These are phyloP conservation scores for Drosophila cardini DNA, from an alignment of 1,140 invertebrate species.

Conservation along the genomic window DNA sequence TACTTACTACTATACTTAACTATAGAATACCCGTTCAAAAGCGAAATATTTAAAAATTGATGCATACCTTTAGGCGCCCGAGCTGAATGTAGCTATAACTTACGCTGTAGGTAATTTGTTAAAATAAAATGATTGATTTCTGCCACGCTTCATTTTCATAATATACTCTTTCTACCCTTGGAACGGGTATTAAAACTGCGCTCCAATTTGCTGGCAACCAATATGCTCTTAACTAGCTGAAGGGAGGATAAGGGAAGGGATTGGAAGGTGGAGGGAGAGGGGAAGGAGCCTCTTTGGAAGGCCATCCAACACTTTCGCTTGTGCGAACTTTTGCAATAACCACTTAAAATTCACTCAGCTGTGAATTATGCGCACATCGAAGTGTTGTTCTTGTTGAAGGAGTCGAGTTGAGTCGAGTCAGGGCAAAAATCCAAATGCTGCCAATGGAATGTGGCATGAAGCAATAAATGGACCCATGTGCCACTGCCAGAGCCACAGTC, in stretches of 20 bases:
- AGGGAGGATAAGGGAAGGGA: background rate
- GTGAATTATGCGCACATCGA: conserved; percentile 79
- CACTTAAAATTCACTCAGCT: conserved; percentile 83
- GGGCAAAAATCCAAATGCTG: conserved; percentile 40
- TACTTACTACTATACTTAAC: too few relatives aligned
- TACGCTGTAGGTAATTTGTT: too few relatives aligned
- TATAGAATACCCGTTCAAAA: too few relatives aligned
- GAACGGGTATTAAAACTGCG: conserved; percentile 47
- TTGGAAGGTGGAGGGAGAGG: conserved; percentile 1
- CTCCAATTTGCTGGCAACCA: conserved; percentile 52
- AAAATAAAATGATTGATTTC: too few relatives aligned
- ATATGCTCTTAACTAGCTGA: conserved; percentile 21
- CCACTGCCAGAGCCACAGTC: background rate
- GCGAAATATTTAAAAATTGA: too few relatives aligned
- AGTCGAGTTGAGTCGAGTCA: conserved; percentile 8
- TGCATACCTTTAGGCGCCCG: too few relatives aligned
- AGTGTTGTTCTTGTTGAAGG: conserved; percentile 73
- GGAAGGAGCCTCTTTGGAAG: conserved; percentile 9
- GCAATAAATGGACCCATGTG: conserved; percentile 73
- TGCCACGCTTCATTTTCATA: too few relatives aligned
- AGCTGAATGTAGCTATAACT: too few relatives aligned
- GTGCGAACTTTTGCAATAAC: conserved; percentile 80
- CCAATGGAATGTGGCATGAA: conserved; percentile 43
- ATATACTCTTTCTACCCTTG: too few relatives aligned
- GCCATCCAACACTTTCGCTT: conserved; percentile 72